phyloP scores from a whole-genome alignment of 2,113 vertebrate genomes.

The Castor canadensis region DNA sequence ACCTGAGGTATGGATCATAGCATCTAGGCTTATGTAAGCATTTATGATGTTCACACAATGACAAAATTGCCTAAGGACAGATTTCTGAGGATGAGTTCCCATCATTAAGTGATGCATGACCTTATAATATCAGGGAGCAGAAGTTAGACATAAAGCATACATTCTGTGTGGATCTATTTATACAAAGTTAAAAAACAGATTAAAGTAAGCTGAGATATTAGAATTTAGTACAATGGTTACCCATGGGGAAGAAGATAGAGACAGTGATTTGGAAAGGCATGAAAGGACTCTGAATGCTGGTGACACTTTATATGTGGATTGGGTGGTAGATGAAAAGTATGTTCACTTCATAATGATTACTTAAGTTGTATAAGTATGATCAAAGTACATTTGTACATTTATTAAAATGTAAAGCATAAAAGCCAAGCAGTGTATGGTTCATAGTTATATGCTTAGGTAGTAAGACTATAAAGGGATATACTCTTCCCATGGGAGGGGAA shows the following conservation, averaged over 20 bases:
- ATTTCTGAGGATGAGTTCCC: not conserved
- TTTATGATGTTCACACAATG: no score
- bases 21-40: no score
- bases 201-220: not conserved
- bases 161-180: not conserved
- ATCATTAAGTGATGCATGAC: not conserved
- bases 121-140: not conserved
- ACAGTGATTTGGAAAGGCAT: not conserved
- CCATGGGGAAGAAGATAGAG: not conserved
- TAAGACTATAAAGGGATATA: not conserved
- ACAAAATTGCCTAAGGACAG: not conserved
- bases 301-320: not conserved
- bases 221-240: not conserved
- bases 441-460: not conserved
- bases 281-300: accelerated
- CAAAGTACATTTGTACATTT: not conserved
- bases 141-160: not conserved
- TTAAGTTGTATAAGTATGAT: not conserved
- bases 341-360: not conserved
- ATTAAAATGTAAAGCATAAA: not conserved
- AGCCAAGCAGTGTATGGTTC: not conserved
- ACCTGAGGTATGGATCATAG: no score
- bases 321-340: not conserved
- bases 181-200: not conserved
- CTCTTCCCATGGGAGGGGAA: not conserved